Evolutionary conservation across 2,888 invertebrate species (phyloP), one percentile per base, ranked within the genome.

Genomic region (Melinaea menophilus): DNA sequence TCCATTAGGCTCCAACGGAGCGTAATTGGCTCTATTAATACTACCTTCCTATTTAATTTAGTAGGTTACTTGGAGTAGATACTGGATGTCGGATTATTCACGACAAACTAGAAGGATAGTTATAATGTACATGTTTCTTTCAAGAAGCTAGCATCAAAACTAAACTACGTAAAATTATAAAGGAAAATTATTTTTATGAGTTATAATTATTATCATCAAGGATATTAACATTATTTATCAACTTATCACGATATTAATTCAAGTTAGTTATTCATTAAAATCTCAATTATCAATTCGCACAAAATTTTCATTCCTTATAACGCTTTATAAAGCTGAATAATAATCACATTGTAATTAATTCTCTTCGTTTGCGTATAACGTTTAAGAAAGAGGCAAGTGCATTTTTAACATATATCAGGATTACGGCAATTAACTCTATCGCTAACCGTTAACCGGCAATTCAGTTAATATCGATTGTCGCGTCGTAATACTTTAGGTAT

Each of bases 401-500:
- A 46, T 11, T 46, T 11, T 46, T 46, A n/a, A 46, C 46, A 11
- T 46, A 46, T n/a, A 46, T n/a, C 46, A 46, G 46, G 46, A 46
- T n/a, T n/a, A 46, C 11, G 46, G 46, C 46, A 46, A 46, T 46
- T 46, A 46, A 46, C 46, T 46, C 46, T 11, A 46, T 46, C 46
- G 46, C 46, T n/a, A 46, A 46, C n/a, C 46, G 46, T n/a, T 46
- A n/a, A 46, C 46, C 46, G 46, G 46, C 46, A 46, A 46, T 46
- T 46, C n/a, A n/a, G 46, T 46, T 22, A 46, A 22, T 33, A 55
- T 22, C 9, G 34, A 55, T 31, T 55, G 12, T 22, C 33, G n/a
- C n/a, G n/a, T 2, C n/a, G 46, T 46, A 46, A 46, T 12, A 46
- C 46, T n/a, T 46, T 46, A 46, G 11, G 12, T 46, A 11, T 46